A percentile compares a stretch with the other conserved stretches of the same genome.
phyloP scores from a whole-genome alignment of 2,113 vertebrate genomes.

The Vireo altiloquus region DNA sequence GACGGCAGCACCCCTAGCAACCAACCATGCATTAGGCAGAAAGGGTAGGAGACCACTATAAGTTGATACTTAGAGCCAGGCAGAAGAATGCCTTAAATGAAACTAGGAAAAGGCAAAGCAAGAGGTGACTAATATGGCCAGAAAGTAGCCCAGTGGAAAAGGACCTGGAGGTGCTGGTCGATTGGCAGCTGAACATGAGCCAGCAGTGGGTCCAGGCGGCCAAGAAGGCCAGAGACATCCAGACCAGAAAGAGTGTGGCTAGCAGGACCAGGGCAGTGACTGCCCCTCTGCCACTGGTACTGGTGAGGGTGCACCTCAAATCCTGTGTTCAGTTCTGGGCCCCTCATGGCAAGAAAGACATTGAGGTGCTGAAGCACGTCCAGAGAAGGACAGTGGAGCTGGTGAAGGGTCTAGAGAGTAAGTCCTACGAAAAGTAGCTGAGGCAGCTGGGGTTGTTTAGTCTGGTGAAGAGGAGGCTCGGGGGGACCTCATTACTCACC shows the following conservation, averaged over 20 bases:
- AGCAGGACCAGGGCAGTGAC: neutral
- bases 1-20: slow-evolving; percentile 23
- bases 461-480: neutral
- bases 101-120: neutral
- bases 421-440: neutral
- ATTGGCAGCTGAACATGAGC: neutral
- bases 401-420: neutral
- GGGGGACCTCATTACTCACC: neutral
- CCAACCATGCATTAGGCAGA: neutral
- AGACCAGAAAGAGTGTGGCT: neutral
- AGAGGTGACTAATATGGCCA: neutral
- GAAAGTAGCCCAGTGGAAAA: neutral
- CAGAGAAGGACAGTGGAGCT: neutral
- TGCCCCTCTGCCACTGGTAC: too few species aligned
- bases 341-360: neutral
- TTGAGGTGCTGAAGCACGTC: neutral
- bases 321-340: neutral
- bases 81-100: neutral
- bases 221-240: neutral
- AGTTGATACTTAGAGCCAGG: neutral
- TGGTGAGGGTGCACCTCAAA: neutral
- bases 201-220: neutral
- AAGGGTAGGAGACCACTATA: neutral
- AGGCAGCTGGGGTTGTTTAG: neutral
- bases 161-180: neutral